Evolutionary conservation across 2,888 invertebrate species (phyloP), one percentile per base, ranked within the genome.

Genomic region (Bellardia pandia): DNA sequence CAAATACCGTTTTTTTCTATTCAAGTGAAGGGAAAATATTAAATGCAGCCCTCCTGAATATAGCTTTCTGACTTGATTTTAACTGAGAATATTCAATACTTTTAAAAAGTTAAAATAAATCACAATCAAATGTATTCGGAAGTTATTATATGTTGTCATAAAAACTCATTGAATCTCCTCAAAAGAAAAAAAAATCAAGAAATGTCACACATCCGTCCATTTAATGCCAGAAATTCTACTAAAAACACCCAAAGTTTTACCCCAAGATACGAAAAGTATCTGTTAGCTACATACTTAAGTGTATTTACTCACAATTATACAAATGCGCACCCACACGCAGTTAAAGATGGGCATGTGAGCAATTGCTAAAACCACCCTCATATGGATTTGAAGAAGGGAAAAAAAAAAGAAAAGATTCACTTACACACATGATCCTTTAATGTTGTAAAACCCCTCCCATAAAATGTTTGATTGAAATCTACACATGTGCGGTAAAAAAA

Each of bases 381-480:
- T 33, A 42, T 33, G 74, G 16, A 45, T 42, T 33, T 23, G n/a
- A 37, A 58, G 58, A 48, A 23, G 23, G 23, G 23, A 23, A 1
- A 23, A 23, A 23, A 23, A 68, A 48, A 48, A 66, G 9, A 14
- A 62, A 62, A 62, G 30, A 81, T 48, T 48, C n/a, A 64, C 60
- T 30, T 62, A 23, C 71, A 51, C 40, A 62, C 13, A 45, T 62
- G 74, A 72, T 6, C 40, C 33, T 51, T 13, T 16, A 53, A 76
- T 82, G 42, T 33, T 69, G 53, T 53, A 37, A 69, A 76, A 75
- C 60, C 69, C 76, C 69, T 53, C 76, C 82, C 69, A 60, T 16
- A 45, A 62, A 42, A 16, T 69, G 23, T 74, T 7, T 0, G 5
- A 3, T 68, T 48, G 30, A 68, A 68, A 68, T 48, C 68, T 45